phyloP scores from a whole-genome alignment of 2,888 invertebrate species.

The Glomeris marginata region DNA sequence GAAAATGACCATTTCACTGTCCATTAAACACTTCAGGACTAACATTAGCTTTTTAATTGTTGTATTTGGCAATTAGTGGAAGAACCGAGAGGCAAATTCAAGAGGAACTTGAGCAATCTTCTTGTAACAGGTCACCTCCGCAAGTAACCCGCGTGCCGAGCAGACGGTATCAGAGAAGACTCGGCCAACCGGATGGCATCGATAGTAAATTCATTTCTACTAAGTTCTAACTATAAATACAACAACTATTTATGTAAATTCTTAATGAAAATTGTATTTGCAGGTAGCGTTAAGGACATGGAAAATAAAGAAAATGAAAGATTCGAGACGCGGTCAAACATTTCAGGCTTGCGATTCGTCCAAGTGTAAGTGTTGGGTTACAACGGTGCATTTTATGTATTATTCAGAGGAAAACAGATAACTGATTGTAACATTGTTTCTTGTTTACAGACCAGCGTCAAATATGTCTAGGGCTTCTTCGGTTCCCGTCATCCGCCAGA shows the following conservation, averaged over 20 bases:
- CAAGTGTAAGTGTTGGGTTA: conserved; percentile 33
- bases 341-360: conserved; percentile 42
- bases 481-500: conserved; percentile 42
- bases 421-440: conserved; percentile 11
- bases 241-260: no score
- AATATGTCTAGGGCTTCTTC: conserved; percentile 20
- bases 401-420: no score
- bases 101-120: conserved; percentile 24
- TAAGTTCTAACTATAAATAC: background rate
- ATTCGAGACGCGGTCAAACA: conserved; percentile 25
- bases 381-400: conserved; percentile 8
- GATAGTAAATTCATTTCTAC: conserved; percentile 27
- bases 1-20: no score
- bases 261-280: background rate
- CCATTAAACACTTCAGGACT: no score
- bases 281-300: conserved; percentile 9
- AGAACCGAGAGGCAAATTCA: conserved; percentile 41
- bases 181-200: conserved; percentile 40
- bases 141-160: conserved; percentile 63
- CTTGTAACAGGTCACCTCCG: conserved; percentile 44
- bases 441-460: conserved; percentile 22
- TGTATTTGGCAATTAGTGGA: conserved; percentile 36
- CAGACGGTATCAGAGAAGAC: conserved; percentile 52
- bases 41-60: background rate
- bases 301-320: conserved; percentile 26